These are phyloP conservation scores for Drosophila sechellia DNA, from an alignment of 1,140 invertebrate species.

Conservation along the genomic window DNA sequence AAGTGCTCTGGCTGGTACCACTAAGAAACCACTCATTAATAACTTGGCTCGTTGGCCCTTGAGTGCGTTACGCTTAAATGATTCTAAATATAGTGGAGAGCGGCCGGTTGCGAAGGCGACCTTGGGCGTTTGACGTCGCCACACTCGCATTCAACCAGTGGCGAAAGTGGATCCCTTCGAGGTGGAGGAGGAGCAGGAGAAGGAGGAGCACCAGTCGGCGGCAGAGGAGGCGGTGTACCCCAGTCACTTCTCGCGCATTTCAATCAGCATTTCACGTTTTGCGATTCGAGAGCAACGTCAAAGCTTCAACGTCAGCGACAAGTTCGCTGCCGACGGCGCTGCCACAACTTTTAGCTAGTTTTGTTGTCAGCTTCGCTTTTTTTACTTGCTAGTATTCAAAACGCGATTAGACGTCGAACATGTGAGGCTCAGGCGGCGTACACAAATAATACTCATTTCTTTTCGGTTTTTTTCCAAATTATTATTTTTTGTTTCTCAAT, in stretches of 20 bases:
- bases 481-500: constrained; percentile 8
- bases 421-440: constrained; percentile 74
- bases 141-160: constrained; percentile 64
- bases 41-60: constrained; percentile 32
- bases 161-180: constrained; percentile 47
- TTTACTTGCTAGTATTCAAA: constrained; percentile 77
- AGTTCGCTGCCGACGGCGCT: constrained; percentile 39
- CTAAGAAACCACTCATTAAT: constrained; percentile 25
- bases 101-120: constrained; percentile 42
- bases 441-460: constrained; percentile 49
- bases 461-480: constrained; percentile 52
- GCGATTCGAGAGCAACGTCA: constrained; percentile 58
- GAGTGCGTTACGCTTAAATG: constrained; percentile 68
- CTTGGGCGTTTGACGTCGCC: constrained; percentile 49
- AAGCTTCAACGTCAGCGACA: constrained; percentile 51
- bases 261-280: constrained; percentile 39
- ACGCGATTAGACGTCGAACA: constrained; percentile 84
- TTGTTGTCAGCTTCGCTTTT: constrained; percentile 44
- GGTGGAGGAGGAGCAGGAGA: constrained; percentile 1
- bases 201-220: not conserved
- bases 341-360: constrained; percentile 31
- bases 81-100: constrained; percentile 69
- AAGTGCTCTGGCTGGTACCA: not conserved
- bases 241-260: constrained; percentile 17
- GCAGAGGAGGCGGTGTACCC: not conserved